Conservation (phyloP, 2,888 invertebrate genomes). For the Ormia ochracea region DNA sequence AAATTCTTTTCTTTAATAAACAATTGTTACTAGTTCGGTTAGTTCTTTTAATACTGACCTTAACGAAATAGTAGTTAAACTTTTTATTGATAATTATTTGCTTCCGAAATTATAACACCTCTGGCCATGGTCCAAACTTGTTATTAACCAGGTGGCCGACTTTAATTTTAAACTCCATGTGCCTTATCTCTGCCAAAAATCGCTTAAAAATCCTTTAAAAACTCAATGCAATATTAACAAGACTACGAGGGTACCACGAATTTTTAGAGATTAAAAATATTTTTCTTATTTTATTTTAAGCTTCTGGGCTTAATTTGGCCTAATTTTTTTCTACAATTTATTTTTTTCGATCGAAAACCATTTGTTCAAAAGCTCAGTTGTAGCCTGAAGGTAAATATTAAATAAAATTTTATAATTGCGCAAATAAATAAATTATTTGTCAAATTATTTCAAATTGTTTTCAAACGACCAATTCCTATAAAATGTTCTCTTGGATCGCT, state of each 20-base stretch:
- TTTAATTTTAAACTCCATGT: neutral
- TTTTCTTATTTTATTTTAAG: slow-evolving; percentile 28
- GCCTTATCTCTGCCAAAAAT: slow-evolving; percentile 33
- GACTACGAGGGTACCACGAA: slow-evolving; percentile 24
- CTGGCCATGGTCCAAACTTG: slow-evolving; percentile 47
- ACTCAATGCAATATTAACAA: neutral
- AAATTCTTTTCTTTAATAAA: neutral
- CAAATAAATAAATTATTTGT: slow-evolving; percentile 57
- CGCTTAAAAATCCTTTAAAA: slow-evolving; percentile 14
- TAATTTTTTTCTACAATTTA: neutral
- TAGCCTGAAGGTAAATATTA: slow-evolving; percentile 26
- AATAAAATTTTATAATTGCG: slow-evolving; percentile 36
- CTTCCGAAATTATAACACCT: slow-evolving; percentile 58
- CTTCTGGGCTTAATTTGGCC: slow-evolving; percentile 60
- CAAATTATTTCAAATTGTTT: slow-evolving; percentile 50
- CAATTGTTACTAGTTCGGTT: neutral
- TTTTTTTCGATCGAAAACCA: neutral
- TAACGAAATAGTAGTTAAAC: slow-evolving; percentile 23
- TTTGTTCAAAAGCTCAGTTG: neutral
- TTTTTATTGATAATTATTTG: slow-evolving; percentile 61
- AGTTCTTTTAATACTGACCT: slow-evolving; percentile 38
- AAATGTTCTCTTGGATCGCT: slow-evolving; percentile 1
- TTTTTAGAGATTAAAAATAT: slow-evolving; percentile 27
- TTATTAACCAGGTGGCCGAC: slow-evolving; percentile 61
- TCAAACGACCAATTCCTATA: neutral